Evolutionary conservation across 2,888 invertebrate genomes (phyloP), one percentile per base, ranked within the genome.

Genomic region (Phorcus lineatus): DNA sequence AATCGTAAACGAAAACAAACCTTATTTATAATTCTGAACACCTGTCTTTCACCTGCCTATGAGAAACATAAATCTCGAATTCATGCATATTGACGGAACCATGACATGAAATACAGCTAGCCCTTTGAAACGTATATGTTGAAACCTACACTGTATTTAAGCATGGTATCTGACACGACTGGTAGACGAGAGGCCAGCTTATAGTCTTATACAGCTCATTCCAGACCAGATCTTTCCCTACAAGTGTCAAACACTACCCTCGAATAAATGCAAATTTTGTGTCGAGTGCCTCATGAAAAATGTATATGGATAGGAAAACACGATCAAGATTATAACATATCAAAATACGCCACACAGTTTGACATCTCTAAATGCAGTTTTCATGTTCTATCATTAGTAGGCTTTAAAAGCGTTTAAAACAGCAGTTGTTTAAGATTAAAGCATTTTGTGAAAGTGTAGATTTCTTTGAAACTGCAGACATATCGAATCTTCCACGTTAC

Each of bases 241-340:
- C 70, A 70, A 40, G 70, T 40, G 70, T 70, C 70, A 70, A 40
- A 70, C 70, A 31, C 31, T 11, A 36, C 70, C 31, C 70, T 70
- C 11, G 40, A 36, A 70, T 40, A 40, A 36, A 70, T 70, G 70
- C 70, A 70, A 70, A 70, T 70, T 36, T 70, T 40, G 36, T 36
- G 40, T 70, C 4, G 40, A 70, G 70, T 70, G 70, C 36, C 70
- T 70, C 40, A 70, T 70, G 70, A 70, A 70, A 70, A 36, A 70
- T 70, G 70, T 70, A 70, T 70, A 70, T 36, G 40, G 70, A 16
- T 19, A 19, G 70, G 16, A 70, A 17, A n/a, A 19, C 70, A 22
- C n/a, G 70, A 70, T 70, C 24, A 57, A 22, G 24, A 57, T 57
- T 57, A 24, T 22, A 57, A 57, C 57, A 19, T 57, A 24, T 19